Conservation (phyloP, 2,888 invertebrate species). For the Rhabditoides inermis region DNA sequence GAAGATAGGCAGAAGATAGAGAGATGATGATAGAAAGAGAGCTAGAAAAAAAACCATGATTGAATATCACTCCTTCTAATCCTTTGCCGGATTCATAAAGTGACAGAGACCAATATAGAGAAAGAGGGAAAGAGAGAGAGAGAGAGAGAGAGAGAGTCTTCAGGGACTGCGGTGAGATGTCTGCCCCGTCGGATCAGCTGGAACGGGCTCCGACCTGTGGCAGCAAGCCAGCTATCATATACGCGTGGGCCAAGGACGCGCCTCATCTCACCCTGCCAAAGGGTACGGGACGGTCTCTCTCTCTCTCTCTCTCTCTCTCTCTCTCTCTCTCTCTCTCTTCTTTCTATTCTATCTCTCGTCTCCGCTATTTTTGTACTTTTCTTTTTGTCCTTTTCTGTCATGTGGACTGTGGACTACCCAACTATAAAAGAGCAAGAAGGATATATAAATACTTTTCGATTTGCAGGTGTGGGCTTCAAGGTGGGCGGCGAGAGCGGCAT, state of each 20-base stretch:
- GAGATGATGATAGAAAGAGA: background rate
- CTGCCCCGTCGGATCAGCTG: conserved; percentile 55
- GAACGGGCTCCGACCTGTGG: conserved; percentile 67
- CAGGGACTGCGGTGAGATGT: conserved; percentile 89
- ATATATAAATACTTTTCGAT: background rate
- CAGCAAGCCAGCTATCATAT: conserved; percentile 64
- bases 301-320: no score
- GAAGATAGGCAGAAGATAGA: background rate
- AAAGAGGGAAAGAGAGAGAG: background rate
- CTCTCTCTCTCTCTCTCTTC: no score
- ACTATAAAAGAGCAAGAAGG: background rate
- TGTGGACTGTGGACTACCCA: no score
- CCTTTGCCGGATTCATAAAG: no score
- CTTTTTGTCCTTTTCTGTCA: no score
- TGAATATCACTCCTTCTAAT: no score
- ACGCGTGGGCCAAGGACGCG: conserved; percentile 89
- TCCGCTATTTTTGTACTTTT: no score
- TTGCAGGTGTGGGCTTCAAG: conserved; percentile 69
- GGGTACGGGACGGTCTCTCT: no score
- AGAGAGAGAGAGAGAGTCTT: conserved; percentile 3
- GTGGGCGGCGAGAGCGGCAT: conserved; percentile 75
- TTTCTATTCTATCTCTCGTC: no score
- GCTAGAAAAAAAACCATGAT: no score
- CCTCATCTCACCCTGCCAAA: conserved; percentile 71
- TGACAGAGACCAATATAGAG: background rate